Conservation (phyloP, 2,113 vertebrate species). For the Bubo bubo region DNA sequence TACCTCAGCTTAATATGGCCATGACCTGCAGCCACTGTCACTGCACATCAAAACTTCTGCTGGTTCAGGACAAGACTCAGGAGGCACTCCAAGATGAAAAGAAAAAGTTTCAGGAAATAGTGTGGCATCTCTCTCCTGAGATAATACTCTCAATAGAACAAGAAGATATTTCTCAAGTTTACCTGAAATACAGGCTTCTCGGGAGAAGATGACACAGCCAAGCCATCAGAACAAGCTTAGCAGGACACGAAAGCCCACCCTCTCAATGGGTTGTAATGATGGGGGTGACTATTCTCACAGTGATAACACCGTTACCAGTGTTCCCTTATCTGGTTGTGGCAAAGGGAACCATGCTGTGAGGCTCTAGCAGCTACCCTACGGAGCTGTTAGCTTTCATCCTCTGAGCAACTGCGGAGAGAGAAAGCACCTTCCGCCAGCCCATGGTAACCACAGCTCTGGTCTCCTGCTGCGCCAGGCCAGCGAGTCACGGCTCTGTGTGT, state of each 20-base stretch:
- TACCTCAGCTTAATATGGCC: background rate
- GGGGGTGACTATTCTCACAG: background rate
- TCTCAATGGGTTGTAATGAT: background rate
- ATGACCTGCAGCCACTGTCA: background rate
- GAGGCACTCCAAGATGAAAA: background rate
- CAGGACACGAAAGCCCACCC: background rate
- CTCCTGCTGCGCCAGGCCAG: background rate
- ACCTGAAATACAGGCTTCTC: background rate
- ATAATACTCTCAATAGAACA: background rate
- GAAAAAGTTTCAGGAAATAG: background rate
- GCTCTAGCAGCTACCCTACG: background rate
- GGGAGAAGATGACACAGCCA: background rate
- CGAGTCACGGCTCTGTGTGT: rapidly evolving
- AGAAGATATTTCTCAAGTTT: background rate
- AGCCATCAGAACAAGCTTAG: background rate
- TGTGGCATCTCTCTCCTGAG: background rate
- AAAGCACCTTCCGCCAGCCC: background rate
- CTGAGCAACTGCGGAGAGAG: background rate
- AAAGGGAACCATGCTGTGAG: background rate
- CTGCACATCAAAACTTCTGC: background rate
- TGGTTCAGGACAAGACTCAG: background rate
- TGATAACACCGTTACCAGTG: background rate
- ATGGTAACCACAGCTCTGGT: background rate
- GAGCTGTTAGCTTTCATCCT: background rate
- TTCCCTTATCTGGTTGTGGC: background rate